These are phyloP conservation scores for Leptopilina syphax DNA, from an alignment of 2,888 invertebrate genomes.

Conservation along the genomic window DNA sequence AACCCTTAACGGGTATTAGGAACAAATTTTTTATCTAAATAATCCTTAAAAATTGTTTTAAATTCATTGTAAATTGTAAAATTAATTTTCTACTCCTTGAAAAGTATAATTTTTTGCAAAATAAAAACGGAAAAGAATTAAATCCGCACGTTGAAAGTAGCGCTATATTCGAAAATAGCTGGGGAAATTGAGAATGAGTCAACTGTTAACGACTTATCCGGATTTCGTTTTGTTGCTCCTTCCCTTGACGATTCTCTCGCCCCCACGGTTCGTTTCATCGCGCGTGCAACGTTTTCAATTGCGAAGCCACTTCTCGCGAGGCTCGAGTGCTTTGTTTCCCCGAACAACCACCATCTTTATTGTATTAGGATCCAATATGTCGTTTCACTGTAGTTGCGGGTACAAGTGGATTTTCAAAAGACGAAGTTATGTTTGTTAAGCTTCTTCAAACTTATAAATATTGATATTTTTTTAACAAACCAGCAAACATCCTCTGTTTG, in stretches of 20 bases:
- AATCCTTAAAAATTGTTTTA: no score
- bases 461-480: slow-evolving; percentile 10
- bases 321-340: slow-evolving; percentile 47
- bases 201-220: slow-evolving; percentile 63
- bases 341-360: slow-evolving; percentile 29
- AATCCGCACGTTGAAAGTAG: no score
- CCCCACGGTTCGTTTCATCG: slow-evolving; percentile 23
- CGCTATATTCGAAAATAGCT: slow-evolving; percentile 36
- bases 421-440: not conserved
- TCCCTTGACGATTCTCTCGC: slow-evolving; percentile 30
- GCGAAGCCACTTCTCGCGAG: slow-evolving; percentile 46
- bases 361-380: slow-evolving; percentile 29
- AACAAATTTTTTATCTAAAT: no score
- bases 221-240: slow-evolving; percentile 61
- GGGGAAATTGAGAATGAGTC: slow-evolving; percentile 52
- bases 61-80: no score
- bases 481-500: not conserved
- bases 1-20: no score
- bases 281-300: slow-evolving; percentile 41
- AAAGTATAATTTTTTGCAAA: no score
- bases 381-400: slow-evolving; percentile 1
- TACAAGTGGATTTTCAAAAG: not conserved
- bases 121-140: no score
- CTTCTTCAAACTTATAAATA: not conserved
- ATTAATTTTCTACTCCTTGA: no score